Conservation (phyloP, 2,797 vertebrate genomes). For the Pantherophis vulpinus region DNA sequence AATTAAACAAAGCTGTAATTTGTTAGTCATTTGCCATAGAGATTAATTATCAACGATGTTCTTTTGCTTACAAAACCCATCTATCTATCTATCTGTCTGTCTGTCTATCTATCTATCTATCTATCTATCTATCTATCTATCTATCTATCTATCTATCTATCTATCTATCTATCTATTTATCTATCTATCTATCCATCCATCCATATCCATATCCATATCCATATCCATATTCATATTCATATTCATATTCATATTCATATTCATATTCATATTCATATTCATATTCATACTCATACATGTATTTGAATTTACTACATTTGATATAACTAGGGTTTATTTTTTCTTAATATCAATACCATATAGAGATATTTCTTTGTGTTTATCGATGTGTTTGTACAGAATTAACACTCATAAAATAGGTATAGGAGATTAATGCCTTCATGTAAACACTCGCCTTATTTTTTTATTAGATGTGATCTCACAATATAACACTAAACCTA, state of each 20-base stretch:
- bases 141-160: too few species aligned
- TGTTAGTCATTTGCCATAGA: not conserved
- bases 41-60: not conserved
- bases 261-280: not conserved
- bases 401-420: not conserved
- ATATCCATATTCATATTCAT: too few species aligned
- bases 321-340: not conserved
- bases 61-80: not conserved
- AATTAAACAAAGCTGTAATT: not conserved
- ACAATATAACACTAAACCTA: not conserved
- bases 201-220: too few species aligned
- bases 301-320: not conserved
- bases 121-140: too few species aligned
- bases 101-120: too few species aligned
- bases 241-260: too few species aligned
- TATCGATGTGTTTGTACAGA: not conserved
- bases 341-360: not conserved
- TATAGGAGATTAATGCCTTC: not conserved
- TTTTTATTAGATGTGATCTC: not conserved
- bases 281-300: not conserved
- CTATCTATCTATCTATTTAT: too few species aligned
- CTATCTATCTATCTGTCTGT: too few species aligned
- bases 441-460: not conserved
- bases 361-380: not conserved
- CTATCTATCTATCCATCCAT: too few species aligned